A percentile compares a stretch with the other conserved stretches of the same genome.
These are phyloP conservation scores for Potamilus streckersoni DNA, from an alignment of 1,140 invertebrate genomes.

Conservation along the genomic window DNA sequence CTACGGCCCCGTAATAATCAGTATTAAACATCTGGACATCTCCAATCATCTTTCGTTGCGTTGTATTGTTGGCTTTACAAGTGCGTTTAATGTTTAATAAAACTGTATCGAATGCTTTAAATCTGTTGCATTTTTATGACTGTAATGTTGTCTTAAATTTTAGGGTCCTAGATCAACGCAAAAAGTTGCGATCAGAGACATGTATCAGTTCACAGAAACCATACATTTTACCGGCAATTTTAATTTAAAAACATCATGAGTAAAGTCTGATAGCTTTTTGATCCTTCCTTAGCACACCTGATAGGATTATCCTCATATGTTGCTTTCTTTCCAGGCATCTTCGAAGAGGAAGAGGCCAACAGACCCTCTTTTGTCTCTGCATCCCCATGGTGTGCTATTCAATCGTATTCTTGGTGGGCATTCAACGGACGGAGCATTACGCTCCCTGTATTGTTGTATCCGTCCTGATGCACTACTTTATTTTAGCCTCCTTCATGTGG, in stretches of 20 bases:
- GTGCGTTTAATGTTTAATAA: too few relatives aligned
- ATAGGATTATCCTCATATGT: neutral
- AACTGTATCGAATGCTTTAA: too few relatives aligned
- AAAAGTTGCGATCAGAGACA: too few relatives aligned
- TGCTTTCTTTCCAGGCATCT: slow-evolving; percentile 47
- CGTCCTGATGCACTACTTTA: slow-evolving; percentile 67
- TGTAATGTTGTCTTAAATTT: too few relatives aligned
- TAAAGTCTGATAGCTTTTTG: neutral
- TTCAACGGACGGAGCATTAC: slow-evolving; percentile 48
- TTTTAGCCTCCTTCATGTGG: slow-evolving; percentile 68
- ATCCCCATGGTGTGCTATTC: slow-evolving; percentile 50
- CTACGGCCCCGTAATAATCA: too few relatives aligned
- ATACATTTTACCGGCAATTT: neutral
- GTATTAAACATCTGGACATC: too few relatives aligned
- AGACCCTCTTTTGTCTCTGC: slow-evolving; percentile 57
- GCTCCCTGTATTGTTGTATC: slow-evolving; percentile 59
- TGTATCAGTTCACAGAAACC: neutral
- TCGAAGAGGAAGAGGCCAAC: slow-evolving; percentile 53
- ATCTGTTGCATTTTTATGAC: too few relatives aligned
- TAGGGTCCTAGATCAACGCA: too few relatives aligned
- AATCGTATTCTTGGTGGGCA: slow-evolving; percentile 51
- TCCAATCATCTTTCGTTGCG: too few relatives aligned
- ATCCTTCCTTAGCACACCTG: neutral
- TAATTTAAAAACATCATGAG: neutral
- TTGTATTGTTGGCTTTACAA: too few relatives aligned